A percentile compares a stretch with the other conserved stretches of the same genome.
Evolutionary conservation across 2,888 invertebrate species (phyloP).

Genomic region (Tubiluchus corallicola): DNA sequence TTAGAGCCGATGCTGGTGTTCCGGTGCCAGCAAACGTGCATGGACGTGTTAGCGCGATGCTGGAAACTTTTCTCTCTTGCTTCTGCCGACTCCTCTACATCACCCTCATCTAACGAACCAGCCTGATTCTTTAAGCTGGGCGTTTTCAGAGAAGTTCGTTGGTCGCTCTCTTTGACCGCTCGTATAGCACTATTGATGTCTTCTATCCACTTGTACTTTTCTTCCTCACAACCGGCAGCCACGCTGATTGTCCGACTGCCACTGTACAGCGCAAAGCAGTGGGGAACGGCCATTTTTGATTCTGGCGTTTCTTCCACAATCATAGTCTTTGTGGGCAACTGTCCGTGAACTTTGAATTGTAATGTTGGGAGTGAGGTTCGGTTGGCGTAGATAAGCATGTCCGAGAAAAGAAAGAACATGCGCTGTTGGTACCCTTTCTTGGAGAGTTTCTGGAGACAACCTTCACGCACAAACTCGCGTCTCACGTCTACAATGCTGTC

Average conservation of each 20-base stretch:
- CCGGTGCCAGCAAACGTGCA: constrained; percentile 95
- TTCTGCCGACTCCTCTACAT: neutral
- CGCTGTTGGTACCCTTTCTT: constrained; percentile 80
- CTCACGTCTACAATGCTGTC: constrained; percentile 51
- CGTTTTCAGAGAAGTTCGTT: constrained; percentile 9
- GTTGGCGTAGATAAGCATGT: constrained; percentile 65
- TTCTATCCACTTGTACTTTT: constrained; percentile 68
- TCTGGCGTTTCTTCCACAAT: constrained; percentile 55
- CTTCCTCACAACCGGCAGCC: constrained; percentile 56
- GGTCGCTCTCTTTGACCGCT: constrained; percentile 29
- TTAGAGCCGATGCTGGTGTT: constrained; percentile 57
- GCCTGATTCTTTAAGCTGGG: neutral
- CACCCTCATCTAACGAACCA: constrained; percentile 8
- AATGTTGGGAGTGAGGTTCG: constrained; percentile 36
- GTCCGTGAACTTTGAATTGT: constrained; percentile 70
- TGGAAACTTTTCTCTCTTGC: constrained; percentile 1
- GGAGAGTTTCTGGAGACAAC: constrained; percentile 87
- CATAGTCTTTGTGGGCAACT: constrained; percentile 58
- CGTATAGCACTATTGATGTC: constrained; percentile 44
- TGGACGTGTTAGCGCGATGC: constrained; percentile 36
- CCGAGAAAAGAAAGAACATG: constrained; percentile 92
- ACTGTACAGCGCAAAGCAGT: constrained; percentile 66
- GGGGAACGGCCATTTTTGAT: constrained; percentile 36
- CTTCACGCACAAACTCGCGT: constrained; percentile 69
- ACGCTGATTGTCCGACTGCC: constrained; percentile 57